Percentiles rank a stretch among this genome's conserved stretches.
Evolutionary conservation across 2,888 invertebrate genomes (phyloP).

Genomic region (Steinernema scapterisci): DNA sequence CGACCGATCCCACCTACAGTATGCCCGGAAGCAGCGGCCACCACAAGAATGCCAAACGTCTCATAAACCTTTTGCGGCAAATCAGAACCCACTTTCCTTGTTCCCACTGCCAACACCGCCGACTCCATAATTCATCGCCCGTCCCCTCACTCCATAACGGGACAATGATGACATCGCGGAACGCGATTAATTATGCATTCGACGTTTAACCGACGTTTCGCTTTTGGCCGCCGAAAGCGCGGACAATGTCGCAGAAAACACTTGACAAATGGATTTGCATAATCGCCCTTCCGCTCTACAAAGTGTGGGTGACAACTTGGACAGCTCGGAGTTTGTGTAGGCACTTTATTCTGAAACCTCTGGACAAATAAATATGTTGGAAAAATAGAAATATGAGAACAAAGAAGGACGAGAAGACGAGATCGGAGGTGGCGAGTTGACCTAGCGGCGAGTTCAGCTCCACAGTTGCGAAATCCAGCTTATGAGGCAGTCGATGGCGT

Average conservation of each 20-base stretch:
- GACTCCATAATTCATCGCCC: conserved; percentile 14
- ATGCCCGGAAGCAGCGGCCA: too few relatives aligned
- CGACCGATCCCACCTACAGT: too few relatives aligned
- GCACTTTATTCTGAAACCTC: conserved; percentile 2
- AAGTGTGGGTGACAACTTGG: neutral
- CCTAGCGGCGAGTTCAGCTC: neutral
- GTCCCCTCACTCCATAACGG: neutral
- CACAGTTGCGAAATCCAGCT: neutral
- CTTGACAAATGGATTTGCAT: neutral
- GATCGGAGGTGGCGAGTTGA: conserved; percentile 2
- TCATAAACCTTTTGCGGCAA: too few relatives aligned
- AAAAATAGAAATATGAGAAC: conserved; percentile 15
- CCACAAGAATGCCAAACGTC: too few relatives aligned
- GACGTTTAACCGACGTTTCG: neutral
- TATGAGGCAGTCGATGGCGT: neutral
- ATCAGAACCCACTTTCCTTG: too few relatives aligned
- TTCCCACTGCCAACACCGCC: conserved; percentile 1
- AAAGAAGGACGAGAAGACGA: neutral
- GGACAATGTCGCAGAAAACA: conserved; percentile 1
- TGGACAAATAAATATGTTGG: neutral
- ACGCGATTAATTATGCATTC: conserved; percentile 28
- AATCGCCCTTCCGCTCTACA: neutral
- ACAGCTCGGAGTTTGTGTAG: conserved; percentile 12
- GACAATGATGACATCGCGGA: conserved; percentile 6
- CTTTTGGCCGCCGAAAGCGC: neutral